These are phyloP conservation scores for Colius striatus DNA, from an alignment of 2,113 vertebrate genomes.

Conservation along the genomic window DNA sequence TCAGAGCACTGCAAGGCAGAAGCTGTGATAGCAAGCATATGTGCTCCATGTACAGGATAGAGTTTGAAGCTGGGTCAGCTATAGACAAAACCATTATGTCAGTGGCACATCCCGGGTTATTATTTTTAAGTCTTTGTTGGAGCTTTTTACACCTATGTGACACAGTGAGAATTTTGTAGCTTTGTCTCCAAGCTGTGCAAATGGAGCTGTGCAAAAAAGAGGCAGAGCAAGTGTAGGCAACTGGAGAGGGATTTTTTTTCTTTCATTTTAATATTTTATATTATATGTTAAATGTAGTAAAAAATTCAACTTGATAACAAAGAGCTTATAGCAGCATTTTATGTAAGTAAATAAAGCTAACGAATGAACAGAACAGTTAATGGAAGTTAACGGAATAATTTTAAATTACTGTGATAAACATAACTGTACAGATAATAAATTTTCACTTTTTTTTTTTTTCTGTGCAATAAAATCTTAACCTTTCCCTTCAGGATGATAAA, in stretches of 20 bases:
- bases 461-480: background rate
- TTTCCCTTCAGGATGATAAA: background rate
- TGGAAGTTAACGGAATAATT: background rate
- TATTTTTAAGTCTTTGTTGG: constrained; percentile 32
- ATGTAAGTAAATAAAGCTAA: background rate
- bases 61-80: background rate
- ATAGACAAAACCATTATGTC: background rate
- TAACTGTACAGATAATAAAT: background rate
- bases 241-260: background rate
- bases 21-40: background rate
- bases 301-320: background rate
- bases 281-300: background rate
- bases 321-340: background rate
- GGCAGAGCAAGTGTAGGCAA: background rate
- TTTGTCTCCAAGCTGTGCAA: background rate
- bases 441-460: background rate
- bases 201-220: background rate
- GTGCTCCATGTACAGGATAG: background rate
- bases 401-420: background rate
- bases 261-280: background rate
- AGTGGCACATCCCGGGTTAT: background rate
- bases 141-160: background rate
- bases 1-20: background rate
- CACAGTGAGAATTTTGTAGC: background rate
- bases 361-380: background rate